These are phyloP conservation scores for Rallus crepitans DNA, from an alignment of 2,797 vertebrate species.

Conservation along the genomic window DNA sequence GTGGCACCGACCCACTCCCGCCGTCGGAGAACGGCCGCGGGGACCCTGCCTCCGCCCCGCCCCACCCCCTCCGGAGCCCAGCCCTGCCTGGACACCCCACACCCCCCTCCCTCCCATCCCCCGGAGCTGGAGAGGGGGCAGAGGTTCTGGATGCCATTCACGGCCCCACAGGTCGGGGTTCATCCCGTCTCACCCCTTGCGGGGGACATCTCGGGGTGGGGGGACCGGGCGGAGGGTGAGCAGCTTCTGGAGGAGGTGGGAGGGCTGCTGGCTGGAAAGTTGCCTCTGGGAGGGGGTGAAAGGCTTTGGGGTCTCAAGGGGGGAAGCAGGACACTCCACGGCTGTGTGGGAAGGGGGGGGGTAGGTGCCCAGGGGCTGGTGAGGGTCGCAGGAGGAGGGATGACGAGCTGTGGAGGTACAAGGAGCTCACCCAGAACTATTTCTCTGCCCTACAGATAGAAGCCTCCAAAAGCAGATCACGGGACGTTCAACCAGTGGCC, in stretches of 20 bases:
- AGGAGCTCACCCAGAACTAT: accelerated
- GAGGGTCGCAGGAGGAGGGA: neutral
- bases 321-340: neutral
- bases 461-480: neutral
- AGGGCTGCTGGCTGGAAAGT: neutral
- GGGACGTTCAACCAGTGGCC: too few species aligned
- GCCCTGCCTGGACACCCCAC: too few species aligned
- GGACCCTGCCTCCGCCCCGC: neutral
- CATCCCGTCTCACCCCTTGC: neutral
- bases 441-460: neutral
- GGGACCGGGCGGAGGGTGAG: neutral
- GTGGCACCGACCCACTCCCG: slow-evolving; percentile 48
- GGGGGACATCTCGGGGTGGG: neutral
- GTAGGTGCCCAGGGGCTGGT: neutral
- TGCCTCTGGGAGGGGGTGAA: neutral
- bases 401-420: accelerated
- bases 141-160: too few species aligned
- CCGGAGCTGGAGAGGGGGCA: neutral
- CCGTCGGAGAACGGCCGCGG: neutral
- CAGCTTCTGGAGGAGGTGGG: neutral
- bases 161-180: neutral
- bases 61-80: neutral
- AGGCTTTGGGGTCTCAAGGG: neutral
- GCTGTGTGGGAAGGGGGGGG: neutral
- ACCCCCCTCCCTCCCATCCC: neutral